Conservation (phyloP, 2,113 vertebrate genomes). For the Tursiops truncatus region DNA sequence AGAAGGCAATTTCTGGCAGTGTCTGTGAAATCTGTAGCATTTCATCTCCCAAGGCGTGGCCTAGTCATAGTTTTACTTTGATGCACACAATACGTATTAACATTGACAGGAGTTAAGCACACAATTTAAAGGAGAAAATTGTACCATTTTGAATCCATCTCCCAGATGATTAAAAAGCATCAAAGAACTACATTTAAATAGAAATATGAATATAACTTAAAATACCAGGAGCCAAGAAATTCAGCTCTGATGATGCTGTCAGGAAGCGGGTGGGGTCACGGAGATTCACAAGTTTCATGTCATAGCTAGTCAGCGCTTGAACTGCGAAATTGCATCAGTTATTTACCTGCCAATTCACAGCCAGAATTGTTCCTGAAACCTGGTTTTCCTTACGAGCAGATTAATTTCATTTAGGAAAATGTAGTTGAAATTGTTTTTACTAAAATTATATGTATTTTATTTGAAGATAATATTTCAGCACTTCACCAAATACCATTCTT, state of each 20-base stretch:
- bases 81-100: background rate
- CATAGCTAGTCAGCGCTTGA: background rate
- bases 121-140: conserved; percentile 59
- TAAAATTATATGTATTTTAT: background rate
- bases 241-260: conserved; percentile 21
- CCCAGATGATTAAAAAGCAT: conserved; percentile 57
- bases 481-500: background rate
- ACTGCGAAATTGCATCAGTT: background rate
- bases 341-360: background rate
- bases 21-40: background rate
- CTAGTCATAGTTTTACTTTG: conserved; percentile 28
- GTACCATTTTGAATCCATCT: conserved; percentile 40
- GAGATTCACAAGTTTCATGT: background rate
- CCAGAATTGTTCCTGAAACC: background rate
- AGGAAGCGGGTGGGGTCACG: background rate
- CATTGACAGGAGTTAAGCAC: conserved; percentile 23
- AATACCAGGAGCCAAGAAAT: conserved; percentile 26
- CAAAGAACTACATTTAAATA: conserved; percentile 34
- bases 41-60: conserved; percentile 2
- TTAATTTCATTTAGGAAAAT: conserved; percentile 38
- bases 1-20: conserved; percentile 47
- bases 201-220: conserved; percentile 31
- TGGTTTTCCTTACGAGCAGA: background rate
- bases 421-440: background rate
- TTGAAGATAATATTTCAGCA: background rate